Evolutionary conservation across 2,888 invertebrate species (phyloP), one percentile per base, ranked within the genome.

Genomic region (Malthinus seriepunctatus): DNA sequence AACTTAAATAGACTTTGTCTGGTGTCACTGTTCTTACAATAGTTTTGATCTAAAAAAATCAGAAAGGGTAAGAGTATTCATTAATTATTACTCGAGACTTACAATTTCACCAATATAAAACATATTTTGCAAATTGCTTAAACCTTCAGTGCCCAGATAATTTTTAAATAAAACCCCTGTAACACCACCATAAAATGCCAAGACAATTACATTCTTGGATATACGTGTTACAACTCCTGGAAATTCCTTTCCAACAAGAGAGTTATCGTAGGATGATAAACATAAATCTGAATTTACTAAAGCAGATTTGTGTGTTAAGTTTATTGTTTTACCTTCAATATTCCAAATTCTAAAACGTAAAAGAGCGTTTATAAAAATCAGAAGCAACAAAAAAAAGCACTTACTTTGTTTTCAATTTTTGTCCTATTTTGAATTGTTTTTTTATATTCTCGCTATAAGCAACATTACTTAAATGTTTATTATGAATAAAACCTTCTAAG

Each of bases 231-330:
- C 77, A 15, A 84, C 80, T 0, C 87, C 88, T 2, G 83, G 81
- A 71, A 85, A 85, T 0, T 77, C 72, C 15, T 79, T 75, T 34
- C 85, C 85, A 1, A 80, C 62, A 35, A 78, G 73, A 0, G 84
- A 86, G 7, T 84, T 76, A 0, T 81, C 72, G 45, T 84, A 79
- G 1, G 79, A 76, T 1, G 71, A 75, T 4, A 91, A 75, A 32
- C 85, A 75, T 10, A 81, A 80, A 0, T 83, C 79, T 0, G 83
- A 81, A 0, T 82, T 74, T 58, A 91, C 73, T 8, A 91, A 81
- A 2, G 86, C 84, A 2, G 82, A 82, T 67, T 89, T 89, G 68
- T 88, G 76, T 0, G 90, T 90, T 12, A 91, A 79, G 49, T 84
- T 74, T 1, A 87, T 75, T 3, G 79, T 78, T 15, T 80, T 80